Evolutionary conservation across 2,888 invertebrate genomes (phyloP).

Genomic region (Mamestra brassicae): DNA sequence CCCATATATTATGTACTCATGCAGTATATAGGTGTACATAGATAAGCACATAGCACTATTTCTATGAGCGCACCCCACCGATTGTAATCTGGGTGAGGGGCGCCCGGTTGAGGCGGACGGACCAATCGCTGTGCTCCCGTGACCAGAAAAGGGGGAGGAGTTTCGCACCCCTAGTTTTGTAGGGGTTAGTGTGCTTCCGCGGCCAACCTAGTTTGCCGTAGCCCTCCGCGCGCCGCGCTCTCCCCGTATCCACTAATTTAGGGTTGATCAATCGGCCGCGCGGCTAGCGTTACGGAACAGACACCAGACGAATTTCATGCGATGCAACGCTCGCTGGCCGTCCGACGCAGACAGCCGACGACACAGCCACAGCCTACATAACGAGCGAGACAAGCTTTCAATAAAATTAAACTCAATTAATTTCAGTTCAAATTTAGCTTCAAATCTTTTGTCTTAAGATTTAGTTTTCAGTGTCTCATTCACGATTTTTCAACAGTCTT

Average conservation of each 20-base stretch:
- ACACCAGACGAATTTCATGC: constrained; percentile 77
- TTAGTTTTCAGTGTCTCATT: not conserved
- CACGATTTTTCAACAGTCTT: not conserved
- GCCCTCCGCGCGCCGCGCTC: constrained; percentile 81
- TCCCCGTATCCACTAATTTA: constrained; percentile 88
- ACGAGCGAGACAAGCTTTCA: constrained; percentile 28
- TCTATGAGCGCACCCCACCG: constrained; percentile 91
- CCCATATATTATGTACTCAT: constrained; percentile 81
- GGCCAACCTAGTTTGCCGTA: constrained; percentile 90
- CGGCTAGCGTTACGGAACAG: constrained; percentile 83
- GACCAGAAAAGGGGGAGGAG: constrained; percentile 91
- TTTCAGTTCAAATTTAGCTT: not conserved
- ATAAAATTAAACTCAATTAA: constrained; percentile 28
- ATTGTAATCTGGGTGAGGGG: constrained; percentile 90
- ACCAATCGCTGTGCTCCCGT: constrained; percentile 90
- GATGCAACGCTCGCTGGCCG: constrained; percentile 53
- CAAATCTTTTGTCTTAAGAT: not conserved
- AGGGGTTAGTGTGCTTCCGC: constrained; percentile 91
- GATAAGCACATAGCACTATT: constrained; percentile 87
- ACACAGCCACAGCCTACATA: constrained; percentile 21
- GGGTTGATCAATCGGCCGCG: constrained; percentile 89
- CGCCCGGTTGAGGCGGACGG: constrained; percentile 85
- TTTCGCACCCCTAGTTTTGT: constrained; percentile 91
- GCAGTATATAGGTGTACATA: constrained; percentile 83
- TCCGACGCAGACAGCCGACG: constrained; percentile 35